Evolutionary conservation across 2,113 vertebrate species (phyloP), one percentile per base, ranked within the genome.

Genomic region (Taurulus bubalis): DNA sequence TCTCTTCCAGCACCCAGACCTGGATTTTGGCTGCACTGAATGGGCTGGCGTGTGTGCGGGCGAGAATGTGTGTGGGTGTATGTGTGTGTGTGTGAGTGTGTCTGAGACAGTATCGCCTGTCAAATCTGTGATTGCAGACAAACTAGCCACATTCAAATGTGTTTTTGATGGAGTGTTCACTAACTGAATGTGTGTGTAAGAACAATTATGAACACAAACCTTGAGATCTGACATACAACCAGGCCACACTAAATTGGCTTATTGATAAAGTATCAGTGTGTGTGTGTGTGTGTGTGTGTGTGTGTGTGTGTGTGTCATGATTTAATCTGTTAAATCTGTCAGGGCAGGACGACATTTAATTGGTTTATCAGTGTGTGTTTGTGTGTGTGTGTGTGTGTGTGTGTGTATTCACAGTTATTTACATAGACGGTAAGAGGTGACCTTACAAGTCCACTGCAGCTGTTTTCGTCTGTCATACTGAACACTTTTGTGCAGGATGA

Each of bases 21-120:
- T 75, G 75, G 15, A n/a, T 3, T 34, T 68, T 76, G 71, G 75
- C 58, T 78, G 58, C 49, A 42, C 4, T 62, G 32, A 67, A 75
- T 40, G 30, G 60, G 47, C 32, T 62, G 78, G 58, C 59, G n/a
- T 30, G 32, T 38, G 16, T 62, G 63, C 28, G 22, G 47, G n/a
- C 34, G 22, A 11, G 51, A n/a, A 53, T 53, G 22, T 53, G 51
- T 53, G 49, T n/a, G 49, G 8, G 47, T 49, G 16, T 49, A 18
- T 51, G 34, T 59, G 34, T 62, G 55, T 32, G 26, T 75, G 65
- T 30, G 55, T 47, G 58, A 51, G 36, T 56, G 64, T 59, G 30
- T 15, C 15, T 67, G 62, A n/a, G 62, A 53, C n/a, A 22, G 26
- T 38, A 64, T 63, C 14, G 8, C 63, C 53, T 69, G 65, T 47